Conservation (phyloP, 2,888 invertebrate species). For the Chrysolina haemoptera region DNA sequence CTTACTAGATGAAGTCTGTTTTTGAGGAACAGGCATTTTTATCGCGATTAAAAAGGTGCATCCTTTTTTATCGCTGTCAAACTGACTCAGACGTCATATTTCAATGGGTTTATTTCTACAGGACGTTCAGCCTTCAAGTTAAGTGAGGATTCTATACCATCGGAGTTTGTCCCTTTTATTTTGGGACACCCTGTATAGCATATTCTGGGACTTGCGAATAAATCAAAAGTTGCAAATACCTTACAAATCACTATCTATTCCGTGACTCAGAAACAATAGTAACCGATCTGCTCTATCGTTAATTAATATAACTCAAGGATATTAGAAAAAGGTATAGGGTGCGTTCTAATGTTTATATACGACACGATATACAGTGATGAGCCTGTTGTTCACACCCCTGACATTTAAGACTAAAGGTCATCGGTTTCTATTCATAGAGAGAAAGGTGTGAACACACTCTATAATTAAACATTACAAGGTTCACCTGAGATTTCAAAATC, state of each 20-base stretch:
- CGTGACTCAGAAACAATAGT: background rate
- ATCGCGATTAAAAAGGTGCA: too few relatives aligned
- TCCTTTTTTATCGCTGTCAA: too few relatives aligned
- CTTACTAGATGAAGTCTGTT: too few relatives aligned
- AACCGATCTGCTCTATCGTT: background rate
- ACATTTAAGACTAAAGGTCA: conserved; percentile 41
- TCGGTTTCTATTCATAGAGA: conserved; percentile 36
- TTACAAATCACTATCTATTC: background rate
- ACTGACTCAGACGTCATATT: too few relatives aligned
- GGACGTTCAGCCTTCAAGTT: too few relatives aligned
- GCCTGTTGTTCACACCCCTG: conserved; percentile 37
- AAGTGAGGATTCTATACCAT: too few relatives aligned
- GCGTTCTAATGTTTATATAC: conserved; percentile 3
- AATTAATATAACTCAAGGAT: conserved; percentile 5
- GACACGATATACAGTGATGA: conserved; percentile 26
- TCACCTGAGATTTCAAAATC: background rate
- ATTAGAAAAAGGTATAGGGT: conserved; percentile 17
- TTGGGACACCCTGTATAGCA: too few relatives aligned
- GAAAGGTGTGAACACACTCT: conserved; percentile 36
- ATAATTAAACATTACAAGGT: conserved; percentile 30
- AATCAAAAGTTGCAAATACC: too few relatives aligned
- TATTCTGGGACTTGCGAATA: too few relatives aligned
- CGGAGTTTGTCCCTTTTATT: too few relatives aligned
- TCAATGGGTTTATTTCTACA: too few relatives aligned
- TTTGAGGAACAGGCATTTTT: too few relatives aligned